Percentiles rank a stretch among this genome's conserved stretches.
Evolutionary conservation across 2,797 vertebrate genomes (phyloP).

Genomic region (Halcyon badia): DNA sequence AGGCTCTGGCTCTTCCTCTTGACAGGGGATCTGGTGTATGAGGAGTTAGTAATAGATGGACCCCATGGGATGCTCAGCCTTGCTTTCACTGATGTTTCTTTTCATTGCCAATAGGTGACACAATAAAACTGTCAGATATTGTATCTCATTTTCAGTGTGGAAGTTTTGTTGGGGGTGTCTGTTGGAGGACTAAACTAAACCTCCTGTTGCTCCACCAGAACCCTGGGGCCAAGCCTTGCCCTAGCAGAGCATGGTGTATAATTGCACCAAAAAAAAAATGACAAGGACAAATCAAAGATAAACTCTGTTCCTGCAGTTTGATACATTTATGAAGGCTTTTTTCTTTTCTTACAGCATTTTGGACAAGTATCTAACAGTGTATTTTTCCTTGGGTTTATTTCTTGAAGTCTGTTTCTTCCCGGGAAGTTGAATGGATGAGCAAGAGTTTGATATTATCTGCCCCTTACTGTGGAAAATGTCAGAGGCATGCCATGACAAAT

Average conservation of each 20-base stretch:
- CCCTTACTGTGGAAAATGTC: constrained; percentile 68
- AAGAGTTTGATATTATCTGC: constrained; percentile 60
- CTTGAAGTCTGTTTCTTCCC: constrained; percentile 50
- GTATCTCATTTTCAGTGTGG: not conserved
- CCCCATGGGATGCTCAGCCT: not conserved
- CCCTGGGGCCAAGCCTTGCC: not conserved
- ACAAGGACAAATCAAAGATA: constrained; percentile 31
- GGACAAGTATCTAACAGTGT: not conserved
- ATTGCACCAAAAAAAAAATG: not conserved
- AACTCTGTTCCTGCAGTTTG: not conserved
- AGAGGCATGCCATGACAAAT: constrained; percentile 66
- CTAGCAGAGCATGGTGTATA: not conserved
- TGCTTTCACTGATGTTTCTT: not conserved
- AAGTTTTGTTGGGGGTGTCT: not conserved
- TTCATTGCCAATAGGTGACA: not conserved
- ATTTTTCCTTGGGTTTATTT: constrained; percentile 49
- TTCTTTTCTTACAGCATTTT: not conserved
- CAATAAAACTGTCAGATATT: not conserved
- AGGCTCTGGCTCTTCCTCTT: not conserved
- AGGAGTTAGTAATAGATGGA: not conserved
- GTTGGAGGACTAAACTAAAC: not conserved
- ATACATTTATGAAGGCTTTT: not conserved
- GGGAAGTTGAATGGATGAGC: constrained; percentile 56
- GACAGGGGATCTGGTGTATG: accelerated
- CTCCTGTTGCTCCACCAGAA: not conserved